phyloP scores from a whole-genome alignment of 2,888 invertebrate genomes.

The Rotaria socialis region DNA sequence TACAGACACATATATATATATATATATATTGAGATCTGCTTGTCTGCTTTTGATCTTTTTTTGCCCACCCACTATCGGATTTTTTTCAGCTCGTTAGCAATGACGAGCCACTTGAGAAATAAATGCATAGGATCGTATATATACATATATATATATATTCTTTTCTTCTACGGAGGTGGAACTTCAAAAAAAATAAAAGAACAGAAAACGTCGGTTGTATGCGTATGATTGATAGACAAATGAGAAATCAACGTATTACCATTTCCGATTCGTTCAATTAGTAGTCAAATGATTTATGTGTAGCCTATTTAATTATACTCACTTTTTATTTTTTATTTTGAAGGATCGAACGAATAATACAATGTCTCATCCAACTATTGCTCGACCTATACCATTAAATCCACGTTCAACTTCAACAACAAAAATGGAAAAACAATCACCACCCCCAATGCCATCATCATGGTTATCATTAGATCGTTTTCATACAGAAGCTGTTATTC shows the following conservation, averaged over 20 bases:
- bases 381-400: slow-evolving; percentile 15
- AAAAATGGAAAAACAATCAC: neutral
- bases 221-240: slow-evolving; percentile 1
- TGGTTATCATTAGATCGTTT: slow-evolving; percentile 6
- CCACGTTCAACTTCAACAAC: neutral
- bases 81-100: slow-evolving; percentile 23
- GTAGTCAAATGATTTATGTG: neutral
- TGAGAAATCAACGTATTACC: neutral
- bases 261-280: neutral
- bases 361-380: neutral
- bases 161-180: neutral
- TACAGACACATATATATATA: neutral
- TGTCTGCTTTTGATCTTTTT: slow-evolving; percentile 4
- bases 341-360: neutral
- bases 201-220: neutral
- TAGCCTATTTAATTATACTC: neutral
- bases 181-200: neutral
- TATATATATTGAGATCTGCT: neutral
- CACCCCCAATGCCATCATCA: neutral
- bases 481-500: slow-evolving; percentile 30
- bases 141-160: neutral
- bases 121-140: slow-evolving; percentile 3
- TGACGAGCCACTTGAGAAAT: slow-evolving; percentile 12
- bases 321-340: neutral
- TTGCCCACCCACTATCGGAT: neutral